Conservation (phyloP, 1,140 invertebrate genomes). For the Apocrypta bakeri region DNA sequence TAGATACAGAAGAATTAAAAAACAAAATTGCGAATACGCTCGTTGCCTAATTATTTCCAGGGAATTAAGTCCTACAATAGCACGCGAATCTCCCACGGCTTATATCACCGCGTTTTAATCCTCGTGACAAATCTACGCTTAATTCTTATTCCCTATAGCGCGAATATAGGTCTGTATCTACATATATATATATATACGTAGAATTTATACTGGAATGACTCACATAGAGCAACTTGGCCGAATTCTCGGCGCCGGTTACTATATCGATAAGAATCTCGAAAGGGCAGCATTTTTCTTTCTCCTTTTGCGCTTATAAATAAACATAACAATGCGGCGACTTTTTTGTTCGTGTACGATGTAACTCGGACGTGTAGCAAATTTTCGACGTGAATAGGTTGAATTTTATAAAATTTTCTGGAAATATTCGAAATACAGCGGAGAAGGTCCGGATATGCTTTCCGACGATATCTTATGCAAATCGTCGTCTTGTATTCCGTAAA, state of each 20-base stretch:
- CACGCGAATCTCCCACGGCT: neutral
- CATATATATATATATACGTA: too few relatives aligned
- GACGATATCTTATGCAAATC: neutral
- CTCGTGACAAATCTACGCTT: neutral
- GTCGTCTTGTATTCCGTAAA: neutral
- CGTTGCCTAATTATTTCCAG: neutral
- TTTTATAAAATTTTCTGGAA: too few relatives aligned
- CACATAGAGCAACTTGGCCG: neutral
- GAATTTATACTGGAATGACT: neutral
- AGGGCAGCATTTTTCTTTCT: neutral
- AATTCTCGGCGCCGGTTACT: neutral
- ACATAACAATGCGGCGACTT: neutral
- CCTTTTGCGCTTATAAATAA: neutral
- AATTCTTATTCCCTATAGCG: neutral
- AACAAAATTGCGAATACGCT: too few relatives aligned
- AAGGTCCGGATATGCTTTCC: neutral
- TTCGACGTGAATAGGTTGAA: neutral
- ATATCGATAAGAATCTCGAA: neutral
- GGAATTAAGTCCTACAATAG: neutral
- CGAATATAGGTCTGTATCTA: neutral
- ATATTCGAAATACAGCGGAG: too few relatives aligned
- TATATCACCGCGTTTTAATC: neutral
- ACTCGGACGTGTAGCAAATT: too few relatives aligned
- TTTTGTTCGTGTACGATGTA: too few relatives aligned
- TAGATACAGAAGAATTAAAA: too few relatives aligned